Conservation (phyloP, 2,888 invertebrate species). For the Brenthis hecate region DNA sequence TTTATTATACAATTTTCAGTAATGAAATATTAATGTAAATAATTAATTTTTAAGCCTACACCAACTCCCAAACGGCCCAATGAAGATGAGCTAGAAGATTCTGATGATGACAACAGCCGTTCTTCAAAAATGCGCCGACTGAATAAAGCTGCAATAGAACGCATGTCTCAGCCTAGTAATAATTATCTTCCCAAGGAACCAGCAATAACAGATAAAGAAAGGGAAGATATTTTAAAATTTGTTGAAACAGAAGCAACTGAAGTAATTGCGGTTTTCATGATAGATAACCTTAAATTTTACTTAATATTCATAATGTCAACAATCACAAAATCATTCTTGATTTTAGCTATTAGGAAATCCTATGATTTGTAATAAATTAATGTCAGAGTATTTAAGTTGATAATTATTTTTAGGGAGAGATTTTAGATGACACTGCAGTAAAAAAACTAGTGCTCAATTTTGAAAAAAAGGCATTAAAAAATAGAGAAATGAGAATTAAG, state of each 20-base stretch:
- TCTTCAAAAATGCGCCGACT: conserved; percentile 84
- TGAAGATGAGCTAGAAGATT: conserved; percentile 86
- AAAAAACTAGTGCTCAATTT: conserved; percentile 95
- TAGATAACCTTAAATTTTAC: background rate
- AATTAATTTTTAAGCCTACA: conserved; percentile 84
- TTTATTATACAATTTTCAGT: background rate
- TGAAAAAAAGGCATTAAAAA: conserved; percentile 96
- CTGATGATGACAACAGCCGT: conserved; percentile 85
- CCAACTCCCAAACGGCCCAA: conserved; percentile 90
- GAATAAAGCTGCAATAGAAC: conserved; percentile 76
- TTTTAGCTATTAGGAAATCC: background rate
- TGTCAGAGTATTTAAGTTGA: background rate
- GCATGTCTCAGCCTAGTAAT: conserved; percentile 57
- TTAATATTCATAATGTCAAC: background rate
- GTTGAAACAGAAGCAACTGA: conserved; percentile 92
- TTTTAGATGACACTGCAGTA: conserved; percentile 92
- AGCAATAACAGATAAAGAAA: conserved; percentile 86
- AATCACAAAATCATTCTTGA: background rate
- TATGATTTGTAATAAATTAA: background rate
- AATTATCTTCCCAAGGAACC: conserved; percentile 83
- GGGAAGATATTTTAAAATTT: conserved; percentile 90
- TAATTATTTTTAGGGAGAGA: conserved; percentile 85
- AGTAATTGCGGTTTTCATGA: conserved; percentile 57
- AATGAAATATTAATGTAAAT: background rate
- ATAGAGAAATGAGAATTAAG: conserved; percentile 99